Evolutionary conservation across 1,140 invertebrate genomes (phyloP), one percentile per base, ranked within the genome.

Genomic region (Drosophila subobscura): DNA sequence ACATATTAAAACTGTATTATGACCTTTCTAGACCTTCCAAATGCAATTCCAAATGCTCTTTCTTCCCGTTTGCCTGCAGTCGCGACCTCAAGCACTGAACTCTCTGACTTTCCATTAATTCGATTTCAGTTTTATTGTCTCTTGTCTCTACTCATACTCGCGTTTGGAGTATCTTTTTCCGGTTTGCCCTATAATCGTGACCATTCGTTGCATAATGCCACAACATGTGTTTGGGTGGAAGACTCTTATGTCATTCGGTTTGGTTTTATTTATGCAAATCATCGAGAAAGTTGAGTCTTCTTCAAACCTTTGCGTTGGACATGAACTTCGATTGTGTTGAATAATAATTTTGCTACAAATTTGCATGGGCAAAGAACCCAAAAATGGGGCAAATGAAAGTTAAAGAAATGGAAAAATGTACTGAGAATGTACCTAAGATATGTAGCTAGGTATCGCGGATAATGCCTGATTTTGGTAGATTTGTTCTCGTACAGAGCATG

Each of bases 291-390:
- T 67, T 68, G 23, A 20, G 16, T 20, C 16, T 20, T 54, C 40
- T 68, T 29, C 29, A 3, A 67, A n/a, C 25, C 25, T 6, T 47
- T 1, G 40, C 27, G 42, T 41, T 63, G 57, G 12, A 65, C 61
- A 47, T 64, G 61, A 63, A 65, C 44, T 64, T 65, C 45, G 61
- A 23, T 2, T 10, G 22, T 27, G 61, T 67, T 67, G 49, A 67
- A 66, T 53, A 66, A 65, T 67, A 54, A 27, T 54, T 41, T 41
- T 47, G n/a, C 12, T 20, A 8, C 0, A n/a, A 0, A 12, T 14
- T 54, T 20, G n/a, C 47, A 14, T 14, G 8, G 29, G 29, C 29
- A 33, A 33, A 0, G 3, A 8, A 33, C 8, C 3, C 10, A 37
- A 37, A 5, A 10, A 12, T 8, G 2, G 33, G 33, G 33, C 33